These are phyloP conservation scores for Macaria notata DNA, from an alignment of 2,888 invertebrate genomes.

Conservation along the genomic window DNA sequence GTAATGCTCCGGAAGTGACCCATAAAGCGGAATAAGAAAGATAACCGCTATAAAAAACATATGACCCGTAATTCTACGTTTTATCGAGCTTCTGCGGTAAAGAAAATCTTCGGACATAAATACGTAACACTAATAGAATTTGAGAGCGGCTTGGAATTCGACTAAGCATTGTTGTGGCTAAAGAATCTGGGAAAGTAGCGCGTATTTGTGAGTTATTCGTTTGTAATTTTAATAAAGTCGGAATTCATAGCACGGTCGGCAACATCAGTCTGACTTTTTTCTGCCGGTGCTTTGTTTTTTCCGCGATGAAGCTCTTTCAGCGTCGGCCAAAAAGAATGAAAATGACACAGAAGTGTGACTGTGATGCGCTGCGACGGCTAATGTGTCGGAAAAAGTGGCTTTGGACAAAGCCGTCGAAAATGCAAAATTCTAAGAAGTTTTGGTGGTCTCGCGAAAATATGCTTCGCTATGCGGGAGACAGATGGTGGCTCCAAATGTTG, in stretches of 20 bases:
- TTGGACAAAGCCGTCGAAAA: conserved; percentile 34
- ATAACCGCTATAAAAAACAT: conserved; percentile 54
- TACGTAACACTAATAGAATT: conserved; percentile 28
- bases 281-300: conserved; percentile 39
- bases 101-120: conserved; percentile 27
- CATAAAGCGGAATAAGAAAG: conserved; percentile 49
- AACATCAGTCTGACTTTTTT: conserved; percentile 37
- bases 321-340: conserved; percentile 38
- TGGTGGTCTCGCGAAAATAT: conserved; percentile 23
- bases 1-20: conserved; percentile 43
- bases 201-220: conserved; percentile 23
- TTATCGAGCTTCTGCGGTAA: conserved; percentile 38
- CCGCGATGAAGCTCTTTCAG: conserved; percentile 41
- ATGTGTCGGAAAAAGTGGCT: conserved; percentile 50
- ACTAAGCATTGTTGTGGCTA: conserved; percentile 12
- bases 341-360: conserved; percentile 38
- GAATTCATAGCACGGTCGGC: conserved; percentile 33
- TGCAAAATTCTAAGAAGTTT: conserved; percentile 29
- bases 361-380: conserved; percentile 39
- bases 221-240: conserved; percentile 36
- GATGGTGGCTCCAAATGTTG: conserved; percentile 12
- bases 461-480: conserved; percentile 11
- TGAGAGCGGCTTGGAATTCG: conserved; percentile 8
- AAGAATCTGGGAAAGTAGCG: conserved; percentile 18
- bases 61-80: conserved; percentile 47